These are phyloP conservation scores for Trididemnum miniatum DNA, from an alignment of 23 tunicate species.

Conservation along the genomic window DNA sequence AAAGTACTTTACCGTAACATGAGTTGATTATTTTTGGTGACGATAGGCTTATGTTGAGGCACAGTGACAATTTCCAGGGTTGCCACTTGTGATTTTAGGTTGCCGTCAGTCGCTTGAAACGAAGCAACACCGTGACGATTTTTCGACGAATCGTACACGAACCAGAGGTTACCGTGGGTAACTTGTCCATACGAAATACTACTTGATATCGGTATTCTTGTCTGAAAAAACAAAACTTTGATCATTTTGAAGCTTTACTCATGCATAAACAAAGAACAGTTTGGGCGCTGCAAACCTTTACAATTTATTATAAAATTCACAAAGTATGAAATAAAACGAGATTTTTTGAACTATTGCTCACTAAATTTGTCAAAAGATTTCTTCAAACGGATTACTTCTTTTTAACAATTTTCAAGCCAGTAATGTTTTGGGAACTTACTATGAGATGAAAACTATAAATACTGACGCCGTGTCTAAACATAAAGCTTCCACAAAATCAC, in stretches of 20 bases:
- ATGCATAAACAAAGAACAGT: no score
- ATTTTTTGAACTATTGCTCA: no score
- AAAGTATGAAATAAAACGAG: neutral
- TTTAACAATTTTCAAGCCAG: no score
- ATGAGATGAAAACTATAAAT: no score
- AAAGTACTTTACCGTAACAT: conserved; percentile 65
- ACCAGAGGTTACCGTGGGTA: conserved; percentile 52
- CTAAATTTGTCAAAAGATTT: no score
- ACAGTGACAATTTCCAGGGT: conserved; percentile 39
- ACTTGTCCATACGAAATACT: conserved; percentile 28
- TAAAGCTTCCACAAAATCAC: no score
- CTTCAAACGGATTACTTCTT: no score
- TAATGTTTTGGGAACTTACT: no score
- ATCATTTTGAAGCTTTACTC: no score
- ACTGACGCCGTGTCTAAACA: no score
- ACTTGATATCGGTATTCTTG: neutral
- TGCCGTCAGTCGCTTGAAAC: conserved; percentile 56
- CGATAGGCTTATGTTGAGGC: conserved; percentile 46
- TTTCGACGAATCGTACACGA: conserved; percentile 48
- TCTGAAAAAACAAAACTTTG: no score
- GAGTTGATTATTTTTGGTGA: conserved; percentile 47
- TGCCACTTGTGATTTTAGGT: conserved; percentile 28
- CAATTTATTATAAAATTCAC: neutral
- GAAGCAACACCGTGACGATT: conserved; percentile 60
- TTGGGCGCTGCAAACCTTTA: no score